These are phyloP conservation scores for Drosophila kambysellisi DNA, from an alignment of 2,888 invertebrate species.

Conservation along the genomic window DNA sequence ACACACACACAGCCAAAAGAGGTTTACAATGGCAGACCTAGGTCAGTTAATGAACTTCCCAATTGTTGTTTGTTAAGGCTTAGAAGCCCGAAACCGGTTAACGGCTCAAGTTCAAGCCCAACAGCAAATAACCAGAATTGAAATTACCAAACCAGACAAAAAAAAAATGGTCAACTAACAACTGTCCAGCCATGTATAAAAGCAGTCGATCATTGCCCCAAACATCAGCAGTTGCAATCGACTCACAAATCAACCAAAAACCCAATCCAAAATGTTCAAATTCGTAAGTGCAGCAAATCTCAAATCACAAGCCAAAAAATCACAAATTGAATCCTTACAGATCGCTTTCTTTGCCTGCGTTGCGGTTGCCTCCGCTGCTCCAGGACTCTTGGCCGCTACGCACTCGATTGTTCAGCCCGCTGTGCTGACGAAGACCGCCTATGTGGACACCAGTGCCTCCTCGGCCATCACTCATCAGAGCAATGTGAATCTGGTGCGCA, in stretches of 20 bases:
- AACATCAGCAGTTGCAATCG: slow-evolving; percentile 77
- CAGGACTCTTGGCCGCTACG: slow-evolving; percentile 78
- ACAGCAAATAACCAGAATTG: slow-evolving; percentile 57
- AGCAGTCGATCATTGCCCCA: slow-evolving; percentile 44
- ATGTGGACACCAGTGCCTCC: slow-evolving; percentile 83
- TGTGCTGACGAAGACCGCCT: slow-evolving; percentile 80
- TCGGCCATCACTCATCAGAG: slow-evolving; percentile 87
- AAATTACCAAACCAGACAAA: slow-evolving; percentile 33
- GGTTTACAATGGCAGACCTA: slow-evolving; percentile 58
- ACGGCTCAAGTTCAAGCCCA: slow-evolving; percentile 62
- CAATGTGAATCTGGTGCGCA: slow-evolving; percentile 86
- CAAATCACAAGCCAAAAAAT: not conserved
- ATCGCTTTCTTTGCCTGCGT: slow-evolving; percentile 88
- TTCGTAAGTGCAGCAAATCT: slow-evolving; percentile 78
- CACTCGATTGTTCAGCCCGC: slow-evolving; percentile 82
- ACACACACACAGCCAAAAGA: slow-evolving; percentile 11
- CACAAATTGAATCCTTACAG: slow-evolving; percentile 30
- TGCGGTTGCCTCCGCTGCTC: slow-evolving; percentile 85
- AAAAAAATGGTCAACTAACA: slow-evolving; percentile 7
- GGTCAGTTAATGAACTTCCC: slow-evolving; percentile 74
- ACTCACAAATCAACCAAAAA: slow-evolving; percentile 52
- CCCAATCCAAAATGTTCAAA: slow-evolving; percentile 83
- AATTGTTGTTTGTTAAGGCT: slow-evolving; percentile 51
- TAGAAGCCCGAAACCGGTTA: slow-evolving; percentile 76
- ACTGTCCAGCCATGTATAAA: slow-evolving; percentile 62